phyloP scores from a whole-genome alignment of 2,113 vertebrate genomes.

The Delphinapterus leucas region DNA sequence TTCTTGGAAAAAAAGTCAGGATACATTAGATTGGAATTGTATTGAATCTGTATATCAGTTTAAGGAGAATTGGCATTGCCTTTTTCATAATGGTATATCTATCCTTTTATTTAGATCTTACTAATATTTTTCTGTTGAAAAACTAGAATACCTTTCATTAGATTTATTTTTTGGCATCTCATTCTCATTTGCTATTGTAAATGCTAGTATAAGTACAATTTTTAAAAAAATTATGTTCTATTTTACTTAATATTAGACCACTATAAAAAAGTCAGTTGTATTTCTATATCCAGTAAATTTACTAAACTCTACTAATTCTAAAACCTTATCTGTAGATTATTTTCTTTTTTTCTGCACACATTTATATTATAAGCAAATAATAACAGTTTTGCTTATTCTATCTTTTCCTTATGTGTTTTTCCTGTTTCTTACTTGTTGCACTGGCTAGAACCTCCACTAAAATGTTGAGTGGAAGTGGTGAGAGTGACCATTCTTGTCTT shows the following conservation, averaged over 20 bases:
- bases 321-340: neutral
- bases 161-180: neutral
- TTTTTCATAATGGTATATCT: neutral
- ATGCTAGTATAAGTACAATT: neutral
- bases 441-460: neutral
- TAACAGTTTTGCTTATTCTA: neutral
- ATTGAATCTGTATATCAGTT: neutral
- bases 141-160: neutral
- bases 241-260: neutral
- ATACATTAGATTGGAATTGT: neutral
- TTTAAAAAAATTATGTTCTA: neutral
- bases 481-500: neutral
- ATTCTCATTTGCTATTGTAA: neutral
- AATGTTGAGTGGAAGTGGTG: neutral
- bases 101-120: neutral
- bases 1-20: neutral
- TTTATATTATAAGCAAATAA: neutral
- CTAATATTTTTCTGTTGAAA: neutral
- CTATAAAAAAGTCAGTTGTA: neutral
- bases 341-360: neutral
- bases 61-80: neutral
- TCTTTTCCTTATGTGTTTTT: neutral
- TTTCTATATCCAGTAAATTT: neutral
- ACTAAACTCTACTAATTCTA: neutral
- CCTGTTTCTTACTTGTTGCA: neutral